Percentiles rank a stretch among this genome's conserved stretches.
phyloP scores from a whole-genome alignment of 2,797 vertebrate species.

The Sebastes trivittatus region DNA sequence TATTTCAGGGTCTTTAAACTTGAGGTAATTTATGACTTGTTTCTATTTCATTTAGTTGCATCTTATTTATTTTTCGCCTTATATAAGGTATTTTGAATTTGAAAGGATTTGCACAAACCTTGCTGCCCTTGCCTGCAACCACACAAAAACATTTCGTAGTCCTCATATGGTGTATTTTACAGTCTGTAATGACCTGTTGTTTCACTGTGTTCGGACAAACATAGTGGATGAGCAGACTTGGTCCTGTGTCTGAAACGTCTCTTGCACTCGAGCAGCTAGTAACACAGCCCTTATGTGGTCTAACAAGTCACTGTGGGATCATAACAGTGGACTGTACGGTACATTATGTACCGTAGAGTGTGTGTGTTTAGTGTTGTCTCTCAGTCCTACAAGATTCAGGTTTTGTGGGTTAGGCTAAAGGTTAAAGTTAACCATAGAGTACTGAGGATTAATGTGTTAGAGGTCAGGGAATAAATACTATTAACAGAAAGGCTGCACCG shows the following conservation, averaged over 20 bases:
- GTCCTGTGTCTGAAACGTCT: conserved; percentile 20
- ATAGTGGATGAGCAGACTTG: conserved; percentile 17
- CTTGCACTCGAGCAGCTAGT: conserved; percentile 12
- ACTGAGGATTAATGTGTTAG: neutral
- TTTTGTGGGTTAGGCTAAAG: neutral
- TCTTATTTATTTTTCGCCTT: neutral
- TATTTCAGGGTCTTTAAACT: neutral
- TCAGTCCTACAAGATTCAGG: neutral
- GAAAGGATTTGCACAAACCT: neutral
- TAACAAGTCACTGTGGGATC: conserved; percentile 52
- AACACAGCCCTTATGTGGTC: conserved; percentile 28
- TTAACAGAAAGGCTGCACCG: neutral
- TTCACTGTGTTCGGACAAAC: conserved; percentile 21
- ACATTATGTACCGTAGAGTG: neutral
- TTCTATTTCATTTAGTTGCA: neutral
- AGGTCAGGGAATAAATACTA: neutral
- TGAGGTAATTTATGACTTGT: rapidly evolving
- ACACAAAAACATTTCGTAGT: neutral
- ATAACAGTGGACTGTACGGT: neutral
- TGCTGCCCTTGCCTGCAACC: neutral
- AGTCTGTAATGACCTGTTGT: neutral
- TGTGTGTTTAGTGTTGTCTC: neutral
- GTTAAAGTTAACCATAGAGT: neutral
- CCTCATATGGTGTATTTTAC: neutral
- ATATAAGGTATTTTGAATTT: neutral